Percentiles rank a stretch among this genome's conserved stretches.
These are phyloP conservation scores for Capreolus pygargus DNA, from an alignment of 2,113 vertebrate genomes.

Conservation along the genomic window DNA sequence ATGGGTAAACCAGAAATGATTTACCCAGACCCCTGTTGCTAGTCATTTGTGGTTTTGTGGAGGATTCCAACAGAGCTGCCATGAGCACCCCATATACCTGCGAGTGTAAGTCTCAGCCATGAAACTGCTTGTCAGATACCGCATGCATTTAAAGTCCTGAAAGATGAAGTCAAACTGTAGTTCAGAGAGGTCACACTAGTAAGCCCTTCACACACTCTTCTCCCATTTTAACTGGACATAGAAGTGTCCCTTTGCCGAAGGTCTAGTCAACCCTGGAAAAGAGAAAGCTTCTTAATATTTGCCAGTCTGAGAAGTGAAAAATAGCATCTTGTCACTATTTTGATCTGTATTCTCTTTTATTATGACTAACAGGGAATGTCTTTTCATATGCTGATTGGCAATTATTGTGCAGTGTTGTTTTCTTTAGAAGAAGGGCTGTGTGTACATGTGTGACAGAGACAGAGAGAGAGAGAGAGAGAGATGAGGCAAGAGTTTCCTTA, in stretches of 20 bases:
- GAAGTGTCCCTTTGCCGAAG: not conserved
- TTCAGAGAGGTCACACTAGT: not conserved
- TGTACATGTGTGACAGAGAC: not conserved
- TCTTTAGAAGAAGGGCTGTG: not conserved
- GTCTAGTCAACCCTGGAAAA: not conserved
- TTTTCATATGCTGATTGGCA: not conserved
- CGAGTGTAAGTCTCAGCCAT: not conserved
- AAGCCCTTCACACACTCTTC: not conserved
- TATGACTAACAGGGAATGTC: not conserved
- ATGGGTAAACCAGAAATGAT: not conserved
- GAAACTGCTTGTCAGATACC: not conserved
- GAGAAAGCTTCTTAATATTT: not conserved
- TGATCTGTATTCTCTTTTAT: constrained; percentile 26
- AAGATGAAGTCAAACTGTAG: not conserved
- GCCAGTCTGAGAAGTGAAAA: not conserved
- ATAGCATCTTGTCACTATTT: constrained; percentile 32
- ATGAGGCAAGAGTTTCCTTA: not conserved
- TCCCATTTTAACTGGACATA: not conserved
- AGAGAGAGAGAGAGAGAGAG: not conserved
- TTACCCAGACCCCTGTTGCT: not conserved
- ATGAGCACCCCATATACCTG: not conserved
- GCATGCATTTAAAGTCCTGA: not conserved
- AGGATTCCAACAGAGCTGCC: not conserved
- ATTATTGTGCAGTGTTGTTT: not conserved
- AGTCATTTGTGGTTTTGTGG: not conserved